Base-by-base conservation (phyloP, 1,140 invertebrate species). In the Bradysia coprophila region DNA sequence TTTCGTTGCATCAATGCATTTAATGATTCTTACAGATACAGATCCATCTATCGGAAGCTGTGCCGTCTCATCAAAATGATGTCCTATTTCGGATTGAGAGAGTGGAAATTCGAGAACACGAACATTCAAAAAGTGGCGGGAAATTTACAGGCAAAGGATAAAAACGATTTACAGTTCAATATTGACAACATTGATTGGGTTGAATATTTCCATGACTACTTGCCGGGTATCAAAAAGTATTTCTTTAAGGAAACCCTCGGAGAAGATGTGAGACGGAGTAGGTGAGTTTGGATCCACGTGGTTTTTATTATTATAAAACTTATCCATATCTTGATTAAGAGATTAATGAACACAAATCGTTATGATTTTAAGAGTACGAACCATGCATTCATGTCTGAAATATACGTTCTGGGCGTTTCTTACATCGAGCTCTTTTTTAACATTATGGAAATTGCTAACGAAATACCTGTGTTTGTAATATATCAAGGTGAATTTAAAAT, bases 101-200 rank as follows among this genome's bases (percentile, higher is more conserved):
- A 61, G 33, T 61, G 58, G 58, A 48, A 49, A 28, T 56, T 59
- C 38, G 46, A 52, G n/a, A 56, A 61, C 55, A 46, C 48, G 40
- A 61, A 61, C 48, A 60, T 61, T 52, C 51, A 51, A 45, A 52
- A 56, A 50, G 51, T 61, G 52, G 5, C 36, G 10, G 18, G 28
- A 9, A 19, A 19, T 18, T 24, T 36, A 21, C 28, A 28, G 41
- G 48, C 48, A 11, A 15, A 18, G 6, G 46, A 41, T 28, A 50
- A 52, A 32, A 43, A 47, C 31, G 40, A 50, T 46, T 47, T 61
- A 45, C 51, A 55, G 49, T 61, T 61, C 48, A 66, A 73, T 50
- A 53, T 73, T 13, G 52, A 57, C 37, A 55, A 59, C 39, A 59
- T 79, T 38, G 59, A 72, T 51, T 79, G 75, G 73, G 50, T 53